phyloP scores from a whole-genome alignment of 2,797 vertebrate genomes.

The Hylomyscus alleni region DNA sequence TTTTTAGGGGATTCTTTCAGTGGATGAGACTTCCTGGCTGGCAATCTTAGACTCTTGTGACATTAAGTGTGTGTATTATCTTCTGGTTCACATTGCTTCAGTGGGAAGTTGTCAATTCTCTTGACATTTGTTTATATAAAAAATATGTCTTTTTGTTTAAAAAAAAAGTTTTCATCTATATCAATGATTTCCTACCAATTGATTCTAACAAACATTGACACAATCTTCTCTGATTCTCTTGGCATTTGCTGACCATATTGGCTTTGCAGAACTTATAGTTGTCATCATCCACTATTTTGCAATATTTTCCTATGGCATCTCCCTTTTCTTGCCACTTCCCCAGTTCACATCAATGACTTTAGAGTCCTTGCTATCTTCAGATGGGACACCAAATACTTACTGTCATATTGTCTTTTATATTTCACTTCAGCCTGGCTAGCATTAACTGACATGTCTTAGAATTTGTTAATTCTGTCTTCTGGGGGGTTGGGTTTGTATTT shows the following conservation, averaged over 20 bases:
- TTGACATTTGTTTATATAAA: not conserved
- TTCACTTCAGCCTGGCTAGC: not conserved
- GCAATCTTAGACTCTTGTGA: not conserved
- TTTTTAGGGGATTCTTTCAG: not conserved
- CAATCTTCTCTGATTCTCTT: conserved; percentile 20
- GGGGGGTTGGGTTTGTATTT: not conserved
- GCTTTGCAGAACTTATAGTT: not conserved
- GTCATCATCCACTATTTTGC: not conserved
- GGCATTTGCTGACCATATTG: not conserved
- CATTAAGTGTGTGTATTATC: not conserved
- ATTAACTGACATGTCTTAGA: conserved; percentile 23
- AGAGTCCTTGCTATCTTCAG: conserved; percentile 3
- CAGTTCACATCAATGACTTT: not conserved
- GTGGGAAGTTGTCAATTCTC: not conserved
- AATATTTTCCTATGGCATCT: not conserved
- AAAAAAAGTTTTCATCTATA: not conserved
- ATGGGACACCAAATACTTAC: not conserved
- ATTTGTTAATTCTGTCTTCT: conserved; percentile 18
- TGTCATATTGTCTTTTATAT: conserved; percentile 5
- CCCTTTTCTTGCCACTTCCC: not conserved
- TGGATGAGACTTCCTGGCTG: not conserved
- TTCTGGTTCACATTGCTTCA: not conserved
- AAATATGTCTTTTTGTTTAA: not conserved
- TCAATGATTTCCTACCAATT: not conserved
- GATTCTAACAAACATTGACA: not conserved